Percentiles rank a stretch among this genome's conserved stretches.
Conservation (phyloP, 2,113 vertebrate genomes). For the Jaculus jaculus region DNA sequence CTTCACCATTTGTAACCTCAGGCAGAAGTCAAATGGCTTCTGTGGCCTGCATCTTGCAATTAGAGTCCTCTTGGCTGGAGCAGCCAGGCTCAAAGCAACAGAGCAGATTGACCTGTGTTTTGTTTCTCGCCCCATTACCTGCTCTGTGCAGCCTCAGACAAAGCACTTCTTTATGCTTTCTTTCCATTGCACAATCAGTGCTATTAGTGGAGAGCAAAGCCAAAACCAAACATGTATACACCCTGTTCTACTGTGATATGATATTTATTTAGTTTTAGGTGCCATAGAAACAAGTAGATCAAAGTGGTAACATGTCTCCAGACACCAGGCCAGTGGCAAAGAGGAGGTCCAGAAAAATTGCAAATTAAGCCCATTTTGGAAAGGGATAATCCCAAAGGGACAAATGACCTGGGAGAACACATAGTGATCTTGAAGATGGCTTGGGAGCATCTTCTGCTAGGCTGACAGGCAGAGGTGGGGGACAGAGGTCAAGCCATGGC, state of each 20-base stretch:
- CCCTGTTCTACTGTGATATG: not conserved
- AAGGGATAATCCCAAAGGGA: not conserved
- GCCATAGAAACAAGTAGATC: slow-evolving; percentile 50
- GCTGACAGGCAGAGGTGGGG: not conserved
- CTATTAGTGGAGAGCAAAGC: slow-evolving; percentile 21
- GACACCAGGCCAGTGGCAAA: not conserved
- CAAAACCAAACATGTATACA: slow-evolving; percentile 43
- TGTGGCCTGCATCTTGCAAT: not conserved
- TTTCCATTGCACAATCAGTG: not conserved
- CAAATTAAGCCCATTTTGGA: not conserved
- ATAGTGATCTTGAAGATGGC: not conserved
- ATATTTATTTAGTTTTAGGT: slow-evolving; percentile 59
- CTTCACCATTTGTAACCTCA: not conserved
- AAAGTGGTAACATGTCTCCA: not conserved
- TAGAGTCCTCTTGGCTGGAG: not conserved
- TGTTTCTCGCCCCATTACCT: not conserved
- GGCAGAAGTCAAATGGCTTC: not conserved
- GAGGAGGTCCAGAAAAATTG: not conserved
- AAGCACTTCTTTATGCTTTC: slow-evolving; percentile 17
- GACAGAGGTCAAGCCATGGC: not conserved
- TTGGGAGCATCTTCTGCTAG: rapidly evolving
- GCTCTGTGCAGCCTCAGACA: not conserved
- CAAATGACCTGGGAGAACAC: not conserved
- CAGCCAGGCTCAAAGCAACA: not conserved
- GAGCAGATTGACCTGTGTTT: not conserved